A percentile compares a stretch with the other conserved stretches of the same genome.
These are phyloP conservation scores for Heliconius eleuchia DNA, from an alignment of 1,140 invertebrate species.

Conservation along the genomic window DNA sequence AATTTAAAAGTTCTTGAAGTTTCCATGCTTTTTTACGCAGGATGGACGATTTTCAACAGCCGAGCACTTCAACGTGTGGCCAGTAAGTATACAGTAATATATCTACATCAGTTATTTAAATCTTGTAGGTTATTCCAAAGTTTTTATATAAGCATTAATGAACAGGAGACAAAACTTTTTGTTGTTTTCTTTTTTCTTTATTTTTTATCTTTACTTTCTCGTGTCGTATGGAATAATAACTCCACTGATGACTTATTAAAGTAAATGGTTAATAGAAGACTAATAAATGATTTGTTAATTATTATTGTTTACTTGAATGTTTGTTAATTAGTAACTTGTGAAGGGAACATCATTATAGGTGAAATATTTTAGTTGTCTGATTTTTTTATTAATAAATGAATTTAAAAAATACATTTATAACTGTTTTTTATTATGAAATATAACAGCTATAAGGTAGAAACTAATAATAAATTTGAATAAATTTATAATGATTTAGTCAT, in stretches of 20 bases:
- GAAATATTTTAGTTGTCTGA: not conserved
- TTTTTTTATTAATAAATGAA: not conserved
- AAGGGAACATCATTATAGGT: not conserved
- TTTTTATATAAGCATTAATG: conserved; percentile 8
- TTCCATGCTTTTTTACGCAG: conserved; percentile 69
- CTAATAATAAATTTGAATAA: not conserved
- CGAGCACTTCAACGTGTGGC: conserved; percentile 54
- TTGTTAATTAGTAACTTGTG: not conserved
- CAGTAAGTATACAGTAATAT: conserved; percentile 53
- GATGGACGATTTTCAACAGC: conserved; percentile 59
- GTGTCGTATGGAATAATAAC: not conserved
- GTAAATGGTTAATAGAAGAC: not conserved
- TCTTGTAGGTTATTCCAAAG: not conserved
- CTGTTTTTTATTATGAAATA: not conserved
- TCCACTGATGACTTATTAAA: not conserved
- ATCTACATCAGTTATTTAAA: not conserved
- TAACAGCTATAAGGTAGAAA: not conserved
- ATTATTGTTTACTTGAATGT: not conserved
- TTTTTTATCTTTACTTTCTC: not conserved
- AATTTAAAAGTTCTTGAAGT: conserved; percentile 56
- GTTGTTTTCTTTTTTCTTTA: not conserved
- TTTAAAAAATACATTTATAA: not conserved
- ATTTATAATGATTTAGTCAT: not conserved
- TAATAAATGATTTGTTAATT: not conserved
- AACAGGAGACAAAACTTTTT: not conserved